Evolutionary conservation across 2,888 invertebrate genomes (phyloP).

Genomic region (Melinaea marsaeus): DNA sequence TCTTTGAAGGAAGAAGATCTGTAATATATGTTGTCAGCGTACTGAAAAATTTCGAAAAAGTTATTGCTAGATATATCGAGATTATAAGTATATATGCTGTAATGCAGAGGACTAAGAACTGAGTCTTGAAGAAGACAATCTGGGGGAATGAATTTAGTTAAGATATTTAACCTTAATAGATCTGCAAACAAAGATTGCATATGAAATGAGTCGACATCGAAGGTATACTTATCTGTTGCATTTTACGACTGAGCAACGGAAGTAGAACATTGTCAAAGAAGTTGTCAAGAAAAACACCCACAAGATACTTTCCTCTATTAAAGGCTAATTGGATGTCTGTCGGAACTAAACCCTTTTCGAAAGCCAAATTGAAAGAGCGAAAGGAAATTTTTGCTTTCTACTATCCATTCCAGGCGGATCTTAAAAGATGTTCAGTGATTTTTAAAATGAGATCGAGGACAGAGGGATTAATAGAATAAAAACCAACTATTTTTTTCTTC

Average conservation of each 20-base stretch:
- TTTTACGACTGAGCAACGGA: slow-evolving; percentile 30
- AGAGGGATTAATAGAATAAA: too few species aligned
- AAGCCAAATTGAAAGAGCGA: too few species aligned
- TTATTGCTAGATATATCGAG: slow-evolving; percentile 8
- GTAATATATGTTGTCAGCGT: slow-evolving; percentile 28
- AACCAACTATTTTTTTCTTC: too few species aligned
- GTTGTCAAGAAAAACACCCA: slow-evolving; percentile 27
- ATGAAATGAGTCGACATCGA: slow-evolving; percentile 24
- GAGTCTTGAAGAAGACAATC: slow-evolving; percentile 29
- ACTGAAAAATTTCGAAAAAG: slow-evolving; percentile 23
- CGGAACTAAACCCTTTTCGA: too few species aligned
- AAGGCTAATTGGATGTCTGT: too few species aligned
- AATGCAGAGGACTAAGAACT: slow-evolving; percentile 29
- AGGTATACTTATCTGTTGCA: slow-evolving; percentile 24
- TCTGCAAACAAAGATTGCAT: not conserved
- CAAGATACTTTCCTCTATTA: not conserved
- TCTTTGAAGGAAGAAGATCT: not conserved
- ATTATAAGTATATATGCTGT: slow-evolving; percentile 23
- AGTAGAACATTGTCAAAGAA: slow-evolving; percentile 31
- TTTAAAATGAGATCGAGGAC: too few species aligned
- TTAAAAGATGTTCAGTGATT: too few species aligned
- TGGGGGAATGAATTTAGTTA: slow-evolving; percentile 5
- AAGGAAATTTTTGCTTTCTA: too few species aligned
- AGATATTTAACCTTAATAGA: too few species aligned
- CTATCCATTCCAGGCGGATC: too few species aligned